A percentile compares a stretch with the other conserved stretches of the same genome.
Conservation (phyloP, 2,888 invertebrate species). For the Melieria picta region DNA sequence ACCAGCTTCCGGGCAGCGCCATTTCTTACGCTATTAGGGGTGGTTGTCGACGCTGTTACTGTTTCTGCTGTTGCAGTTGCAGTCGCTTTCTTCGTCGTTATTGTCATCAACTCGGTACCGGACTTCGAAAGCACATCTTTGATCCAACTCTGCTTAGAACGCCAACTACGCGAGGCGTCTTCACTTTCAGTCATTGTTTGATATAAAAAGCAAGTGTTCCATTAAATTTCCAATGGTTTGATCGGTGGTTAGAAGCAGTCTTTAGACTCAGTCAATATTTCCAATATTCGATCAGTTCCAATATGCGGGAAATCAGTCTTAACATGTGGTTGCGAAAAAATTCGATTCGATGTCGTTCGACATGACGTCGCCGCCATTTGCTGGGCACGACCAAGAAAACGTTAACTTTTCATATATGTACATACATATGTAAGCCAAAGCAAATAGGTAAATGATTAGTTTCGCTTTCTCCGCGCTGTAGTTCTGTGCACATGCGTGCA, state of each 20-base stretch:
- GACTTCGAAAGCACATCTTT: constrained; percentile 68
- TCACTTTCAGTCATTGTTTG: constrained; percentile 57
- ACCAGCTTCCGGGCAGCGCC: constrained; percentile 35
- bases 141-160: constrained; percentile 68
- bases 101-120: constrained; percentile 63
- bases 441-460: too few species aligned
- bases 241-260: constrained; percentile 20
- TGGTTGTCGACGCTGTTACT: background rate
- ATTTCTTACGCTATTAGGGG: background rate
- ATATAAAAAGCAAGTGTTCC: constrained; percentile 17
- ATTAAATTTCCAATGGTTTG: constrained; percentile 15
- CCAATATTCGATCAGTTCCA: too few species aligned
- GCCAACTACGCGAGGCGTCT: constrained; percentile 54
- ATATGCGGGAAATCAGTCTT: too few species aligned
- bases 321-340: background rate
- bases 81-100: constrained; percentile 55
- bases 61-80: constrained; percentile 40
- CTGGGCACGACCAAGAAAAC: background rate
- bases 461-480: too few species aligned
- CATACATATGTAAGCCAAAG: background rate
- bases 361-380: background rate
- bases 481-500: too few species aligned
- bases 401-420: background rate
- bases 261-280: constrained; percentile 17
- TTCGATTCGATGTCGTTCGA: background rate